Conservation (phyloP, 2,888 invertebrate species). For the Netelia melanura region DNA sequence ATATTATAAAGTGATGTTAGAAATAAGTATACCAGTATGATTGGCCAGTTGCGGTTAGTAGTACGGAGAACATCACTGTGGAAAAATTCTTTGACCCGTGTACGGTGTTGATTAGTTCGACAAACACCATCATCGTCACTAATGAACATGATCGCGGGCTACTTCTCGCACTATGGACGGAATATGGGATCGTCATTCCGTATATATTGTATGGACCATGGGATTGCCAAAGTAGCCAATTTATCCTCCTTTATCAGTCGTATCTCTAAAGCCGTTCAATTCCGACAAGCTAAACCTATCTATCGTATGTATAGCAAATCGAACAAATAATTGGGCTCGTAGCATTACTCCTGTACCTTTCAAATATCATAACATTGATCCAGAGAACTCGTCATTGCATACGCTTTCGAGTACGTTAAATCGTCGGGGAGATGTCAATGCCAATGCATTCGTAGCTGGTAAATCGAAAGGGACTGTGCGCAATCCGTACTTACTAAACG, state of each 20-base stretch:
- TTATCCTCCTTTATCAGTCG: slow-evolving; percentile 7
- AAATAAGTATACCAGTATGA: slow-evolving; percentile 27
- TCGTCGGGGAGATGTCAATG: too few relatives aligned
- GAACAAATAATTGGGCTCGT: not conserved
- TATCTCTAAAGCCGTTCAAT: slow-evolving; percentile 6
- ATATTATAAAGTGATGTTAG: not conserved
- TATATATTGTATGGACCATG: not conserved
- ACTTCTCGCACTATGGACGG: not conserved
- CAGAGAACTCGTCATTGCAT: too few relatives aligned
- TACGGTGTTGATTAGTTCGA: slow-evolving; percentile 31
- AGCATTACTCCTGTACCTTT: too few relatives aligned
- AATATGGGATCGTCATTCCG: not conserved
- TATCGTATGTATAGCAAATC: not conserved
- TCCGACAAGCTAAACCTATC: not conserved
- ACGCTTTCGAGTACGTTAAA: too few relatives aligned
- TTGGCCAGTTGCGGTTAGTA: not conserved
- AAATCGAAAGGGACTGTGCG: too few relatives aligned
- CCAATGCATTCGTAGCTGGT: too few relatives aligned
- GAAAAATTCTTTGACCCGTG: slow-evolving; percentile 29
- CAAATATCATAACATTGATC: too few relatives aligned
- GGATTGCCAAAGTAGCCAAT: not conserved
- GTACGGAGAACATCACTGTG: not conserved
- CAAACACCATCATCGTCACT: not conserved
- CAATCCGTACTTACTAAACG: too few relatives aligned
- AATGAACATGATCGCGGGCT: slow-evolving; percentile 6